These are phyloP conservation scores for Drosophila aldrichi DNA, from an alignment of 2,888 invertebrate species.

Conservation along the genomic window DNA sequence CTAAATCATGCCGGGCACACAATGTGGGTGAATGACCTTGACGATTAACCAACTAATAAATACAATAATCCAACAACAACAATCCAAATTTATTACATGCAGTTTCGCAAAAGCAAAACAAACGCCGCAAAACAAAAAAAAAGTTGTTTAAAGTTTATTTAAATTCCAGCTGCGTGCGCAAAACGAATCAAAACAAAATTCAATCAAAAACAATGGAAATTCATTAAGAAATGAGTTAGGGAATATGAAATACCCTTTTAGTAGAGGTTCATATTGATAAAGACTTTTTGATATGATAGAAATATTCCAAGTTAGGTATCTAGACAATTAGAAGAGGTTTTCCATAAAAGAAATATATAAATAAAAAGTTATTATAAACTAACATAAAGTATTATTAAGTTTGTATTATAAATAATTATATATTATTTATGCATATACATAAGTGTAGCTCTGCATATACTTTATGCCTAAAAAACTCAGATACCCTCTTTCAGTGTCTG, in stretches of 20 bases:
- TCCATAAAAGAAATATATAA: too few species aligned
- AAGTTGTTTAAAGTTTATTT: conserved; percentile 33
- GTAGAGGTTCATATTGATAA: too few species aligned
- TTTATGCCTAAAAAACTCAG: neutral
- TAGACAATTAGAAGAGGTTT: too few species aligned
- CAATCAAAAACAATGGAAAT: conserved; percentile 26
- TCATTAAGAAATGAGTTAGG: neutral
- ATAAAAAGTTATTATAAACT: too few species aligned
- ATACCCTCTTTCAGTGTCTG: neutral
- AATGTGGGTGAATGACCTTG: conserved; percentile 79
- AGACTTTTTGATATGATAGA: too few species aligned
- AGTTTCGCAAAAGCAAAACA: conserved; percentile 66
- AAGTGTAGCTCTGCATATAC: too few species aligned
- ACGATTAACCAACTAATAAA: conserved; percentile 63
- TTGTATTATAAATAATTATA: too few species aligned
- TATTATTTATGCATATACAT: too few species aligned
- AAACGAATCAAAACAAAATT: conserved; percentile 54
- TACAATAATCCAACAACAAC: conserved; percentile 47
- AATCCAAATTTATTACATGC: conserved; percentile 50
- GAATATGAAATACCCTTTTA: conserved; percentile 20
- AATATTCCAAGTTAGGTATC: too few species aligned
- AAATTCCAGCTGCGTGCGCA: conserved; percentile 52
- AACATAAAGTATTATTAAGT: too few species aligned
- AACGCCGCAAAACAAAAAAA: conserved; percentile 45
- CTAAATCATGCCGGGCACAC: conserved; percentile 57